A percentile compares a stretch with the other conserved stretches of the same genome.
These are phyloP conservation scores for Smittia sp. DNA, from an alignment of 2,888 invertebrate species.

Conservation along the genomic window DNA sequence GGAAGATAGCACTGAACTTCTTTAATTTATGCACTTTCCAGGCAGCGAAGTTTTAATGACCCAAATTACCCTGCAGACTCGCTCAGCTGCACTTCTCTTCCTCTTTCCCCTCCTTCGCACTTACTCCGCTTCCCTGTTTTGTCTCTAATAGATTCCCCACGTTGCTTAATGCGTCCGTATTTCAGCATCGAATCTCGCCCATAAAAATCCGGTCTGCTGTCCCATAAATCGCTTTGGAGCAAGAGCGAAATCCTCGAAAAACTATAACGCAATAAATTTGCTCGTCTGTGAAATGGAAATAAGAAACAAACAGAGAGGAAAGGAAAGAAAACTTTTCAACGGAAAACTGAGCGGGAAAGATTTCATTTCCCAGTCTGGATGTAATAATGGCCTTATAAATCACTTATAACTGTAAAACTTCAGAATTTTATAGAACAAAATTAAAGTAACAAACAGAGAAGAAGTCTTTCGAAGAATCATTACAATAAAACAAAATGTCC, in stretches of 20 bases:
- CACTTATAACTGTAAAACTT: slow-evolving; percentile 20
- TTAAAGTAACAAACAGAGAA: slow-evolving; percentile 3
- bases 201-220: slow-evolving; percentile 4
- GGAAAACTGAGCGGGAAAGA: slow-evolving; percentile 4
- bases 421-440: slow-evolving; percentile 2
- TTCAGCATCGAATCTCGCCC: not conserved
- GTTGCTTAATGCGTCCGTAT: not conserved
- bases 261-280: slow-evolving; percentile 30
- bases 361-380: slow-evolving; percentile 26
- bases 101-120: too few relatives aligned
- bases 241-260: slow-evolving; percentile 23
- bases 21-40: too few relatives aligned
- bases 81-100: too few relatives aligned
- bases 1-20: too few relatives aligned
- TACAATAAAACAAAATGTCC: slow-evolving; percentile 19
- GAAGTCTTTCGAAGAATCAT: not conserved
- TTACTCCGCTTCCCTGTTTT: not conserved
- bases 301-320: not conserved
- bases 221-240: slow-evolving; percentile 17
- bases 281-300: not conserved
- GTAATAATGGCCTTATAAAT: slow-evolving; percentile 31
- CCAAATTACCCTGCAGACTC: too few relatives aligned
- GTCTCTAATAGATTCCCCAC: not conserved
- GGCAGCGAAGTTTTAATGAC: too few relatives aligned
- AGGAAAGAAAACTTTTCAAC: slow-evolving; percentile 2